phyloP scores from a whole-genome alignment of 2,888 invertebrate species.

The Zygothrica quintamaculata region DNA sequence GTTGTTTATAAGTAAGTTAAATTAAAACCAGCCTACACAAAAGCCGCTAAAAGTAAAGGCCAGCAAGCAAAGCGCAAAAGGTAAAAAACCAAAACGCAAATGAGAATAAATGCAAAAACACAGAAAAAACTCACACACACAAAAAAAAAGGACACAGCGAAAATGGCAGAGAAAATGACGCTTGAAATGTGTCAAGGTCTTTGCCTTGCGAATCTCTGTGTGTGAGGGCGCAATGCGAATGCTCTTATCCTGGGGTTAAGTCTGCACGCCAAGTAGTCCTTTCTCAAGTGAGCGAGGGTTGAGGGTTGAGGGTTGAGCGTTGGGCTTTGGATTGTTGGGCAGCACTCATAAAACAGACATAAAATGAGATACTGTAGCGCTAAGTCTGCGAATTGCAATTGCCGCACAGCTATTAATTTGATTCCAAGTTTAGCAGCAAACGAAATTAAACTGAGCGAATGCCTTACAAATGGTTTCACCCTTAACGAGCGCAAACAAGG shows the following conservation, averaged over 20 bases:
- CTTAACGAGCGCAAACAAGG: slow-evolving; percentile 52
- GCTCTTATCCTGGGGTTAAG: slow-evolving; percentile 66
- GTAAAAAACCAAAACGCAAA: slow-evolving; percentile 37
- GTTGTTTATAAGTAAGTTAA: slow-evolving; percentile 61
- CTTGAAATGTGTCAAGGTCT: slow-evolving; percentile 70
- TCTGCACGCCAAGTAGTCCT: slow-evolving; percentile 32
- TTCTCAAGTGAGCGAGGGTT: slow-evolving; percentile 23
- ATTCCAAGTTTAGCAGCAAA: too few relatives aligned
- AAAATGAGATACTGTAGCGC: slow-evolving; percentile 58
- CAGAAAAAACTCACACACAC: neutral
- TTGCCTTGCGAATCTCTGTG: slow-evolving; percentile 62
- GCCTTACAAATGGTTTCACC: slow-evolving; percentile 23
- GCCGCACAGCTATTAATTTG: slow-evolving; percentile 65
- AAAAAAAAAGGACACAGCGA: slow-evolving; percentile 18
- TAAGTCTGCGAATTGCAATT: slow-evolving; percentile 58
- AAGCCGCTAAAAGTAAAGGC: slow-evolving; percentile 53
- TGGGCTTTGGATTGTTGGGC: slow-evolving; percentile 9
- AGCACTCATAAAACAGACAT: slow-evolving; percentile 55
- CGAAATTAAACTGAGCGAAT: slow-evolving; percentile 54
- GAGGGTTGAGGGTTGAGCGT: neutral
- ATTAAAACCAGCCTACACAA: slow-evolving; percentile 68
- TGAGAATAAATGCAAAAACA: slow-evolving; percentile 23
- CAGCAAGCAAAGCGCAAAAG: slow-evolving; percentile 28
- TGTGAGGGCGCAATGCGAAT: slow-evolving; percentile 24
- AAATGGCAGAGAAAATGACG: slow-evolving; percentile 33